Evolutionary conservation across 2,888 invertebrate genomes (phyloP).

Genomic region (Thereva unica): DNA sequence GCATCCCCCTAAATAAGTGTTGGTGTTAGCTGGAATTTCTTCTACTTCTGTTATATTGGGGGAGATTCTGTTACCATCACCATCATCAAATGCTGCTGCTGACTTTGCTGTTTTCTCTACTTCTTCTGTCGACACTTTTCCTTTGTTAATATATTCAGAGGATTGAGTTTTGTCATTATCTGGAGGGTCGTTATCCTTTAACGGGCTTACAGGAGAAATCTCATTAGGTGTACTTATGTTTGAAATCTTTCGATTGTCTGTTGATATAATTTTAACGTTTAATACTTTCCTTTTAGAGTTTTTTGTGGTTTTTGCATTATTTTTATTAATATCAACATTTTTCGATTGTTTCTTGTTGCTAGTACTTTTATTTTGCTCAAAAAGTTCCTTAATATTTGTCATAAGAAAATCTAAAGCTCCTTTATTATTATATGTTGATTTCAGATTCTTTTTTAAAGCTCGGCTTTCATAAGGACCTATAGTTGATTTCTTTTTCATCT

Average conservation of each 20-base stretch:
- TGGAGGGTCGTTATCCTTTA: slow-evolving; percentile 15
- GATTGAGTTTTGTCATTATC: not conserved
- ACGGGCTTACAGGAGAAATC: slow-evolving; percentile 9
- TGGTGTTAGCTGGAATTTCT: no score
- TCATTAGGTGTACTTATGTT: slow-evolving; percentile 16
- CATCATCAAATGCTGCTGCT: slow-evolving; percentile 10
- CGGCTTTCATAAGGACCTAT: slow-evolving; percentile 49
- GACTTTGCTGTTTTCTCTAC: slow-evolving; percentile 20
- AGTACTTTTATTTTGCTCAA: slow-evolving; percentile 11
- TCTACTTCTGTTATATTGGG: no score
- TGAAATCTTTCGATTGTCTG: slow-evolving; percentile 2
- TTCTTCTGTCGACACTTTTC: slow-evolving; percentile 11
- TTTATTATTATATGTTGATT: slow-evolving; percentile 47
- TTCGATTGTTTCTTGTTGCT: not conserved
- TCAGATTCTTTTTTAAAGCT: slow-evolving; percentile 51
- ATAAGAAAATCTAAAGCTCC: slow-evolving; percentile 52
- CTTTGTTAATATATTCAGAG: slow-evolving; percentile 3
- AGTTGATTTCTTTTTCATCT: slow-evolving; percentile 23
- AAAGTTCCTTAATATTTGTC: slow-evolving; percentile 43
- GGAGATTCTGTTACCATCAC: not conserved
- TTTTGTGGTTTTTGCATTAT: not conserved
- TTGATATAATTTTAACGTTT: slow-evolving; percentile 2
- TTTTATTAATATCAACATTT: not conserved
- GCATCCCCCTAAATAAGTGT: no score
- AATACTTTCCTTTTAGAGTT: not conserved